Base-by-base conservation (phyloP, 2,113 vertebrate genomes). In the Lepisosteus oculatus region DNA sequence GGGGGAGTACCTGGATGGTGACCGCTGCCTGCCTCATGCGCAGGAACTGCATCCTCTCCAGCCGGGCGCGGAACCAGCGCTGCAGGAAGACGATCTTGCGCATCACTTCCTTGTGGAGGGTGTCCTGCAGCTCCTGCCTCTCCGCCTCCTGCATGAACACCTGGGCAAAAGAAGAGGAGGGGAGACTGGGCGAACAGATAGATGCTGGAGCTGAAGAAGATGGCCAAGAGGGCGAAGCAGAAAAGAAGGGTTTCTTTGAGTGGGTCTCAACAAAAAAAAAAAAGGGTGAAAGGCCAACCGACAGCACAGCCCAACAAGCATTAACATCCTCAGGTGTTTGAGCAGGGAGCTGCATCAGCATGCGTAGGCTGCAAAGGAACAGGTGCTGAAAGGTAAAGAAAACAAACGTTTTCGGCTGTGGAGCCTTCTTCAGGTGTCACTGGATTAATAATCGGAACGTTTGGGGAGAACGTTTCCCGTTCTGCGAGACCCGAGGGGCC, bases 71-170 rank as follows among this genome's bases (percentile, higher is more conserved):
- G 81, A 95, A 93, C 89, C 95, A 96, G 83, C 91, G 94, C 85
- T 99, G 97, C 8, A 99, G 92, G 43, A 96, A 93, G 76, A 98
- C 79, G 77, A 98, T 99, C 82, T 97, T 98, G 3, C 76, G 85
- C 77, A 98, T 94, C 0, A 99, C 97, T n/a, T 99, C 97, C 44
- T 87, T 93, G 85, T 99, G 96, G 76, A 98, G 89, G 0, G 86
- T 92, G 74, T 98, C 96, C 84, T 95, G 94, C 47, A 99, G 92
- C 63, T 89, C 84, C 83, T 99, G 97, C 7, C 96, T 84, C 70
- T 95, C 92, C 0, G 91, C 85, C 83, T 99, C 97, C 75, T 99
- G 99, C 78, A 99, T 89, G 75, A 98, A 99, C n/a, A 99, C 94
- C 97, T 99, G 83, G 45, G 11, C 4, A 76, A 3, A 42, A 4